Conservation (phyloP, 2,797 vertebrate species). For the Hemitrygon akajei region DNA sequence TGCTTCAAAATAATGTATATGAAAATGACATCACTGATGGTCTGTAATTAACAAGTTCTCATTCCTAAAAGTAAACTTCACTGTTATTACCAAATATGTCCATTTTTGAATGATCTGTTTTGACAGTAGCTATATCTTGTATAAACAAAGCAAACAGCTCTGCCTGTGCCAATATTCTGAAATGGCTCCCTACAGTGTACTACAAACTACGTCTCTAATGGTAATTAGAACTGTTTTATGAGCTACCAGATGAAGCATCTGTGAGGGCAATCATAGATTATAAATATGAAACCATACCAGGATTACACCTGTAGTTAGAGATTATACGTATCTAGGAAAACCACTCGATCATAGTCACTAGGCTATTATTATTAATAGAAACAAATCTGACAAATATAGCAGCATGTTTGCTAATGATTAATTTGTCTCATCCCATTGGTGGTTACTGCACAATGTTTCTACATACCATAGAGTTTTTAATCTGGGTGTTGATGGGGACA, state of each 20-base stretch:
- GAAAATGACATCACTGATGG: conserved; percentile 34
- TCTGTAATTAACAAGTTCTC: conserved; percentile 35
- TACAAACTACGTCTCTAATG: conserved; percentile 36
- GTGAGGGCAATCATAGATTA: conserved; percentile 22
- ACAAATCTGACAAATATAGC: not conserved
- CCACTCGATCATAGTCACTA: not conserved
- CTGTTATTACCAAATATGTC: conserved; percentile 36
- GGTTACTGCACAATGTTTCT: not conserved
- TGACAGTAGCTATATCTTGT: conserved; percentile 37
- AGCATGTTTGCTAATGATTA: not conserved
- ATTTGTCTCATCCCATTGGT: conserved; percentile 11
- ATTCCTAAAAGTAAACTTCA: conserved; percentile 35
- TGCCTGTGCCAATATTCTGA: conserved; percentile 24
- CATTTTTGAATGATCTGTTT: conserved; percentile 36
- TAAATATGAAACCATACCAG: not conserved
- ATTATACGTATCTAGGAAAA: not conserved
- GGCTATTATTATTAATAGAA: conserved; percentile 8
- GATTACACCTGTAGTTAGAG: conserved; percentile 31
- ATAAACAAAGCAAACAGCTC: conserved; percentile 36
- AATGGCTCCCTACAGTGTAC: conserved; percentile 35
- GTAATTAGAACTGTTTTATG: conserved; percentile 37
- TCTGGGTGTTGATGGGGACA: not conserved
- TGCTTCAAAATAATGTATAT: conserved; percentile 34
- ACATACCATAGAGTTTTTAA: not conserved
- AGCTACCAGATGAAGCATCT: conserved; percentile 36